These are phyloP conservation scores for Formica aserva DNA, from an alignment of 2,888 invertebrate species.

Conservation along the genomic window DNA sequence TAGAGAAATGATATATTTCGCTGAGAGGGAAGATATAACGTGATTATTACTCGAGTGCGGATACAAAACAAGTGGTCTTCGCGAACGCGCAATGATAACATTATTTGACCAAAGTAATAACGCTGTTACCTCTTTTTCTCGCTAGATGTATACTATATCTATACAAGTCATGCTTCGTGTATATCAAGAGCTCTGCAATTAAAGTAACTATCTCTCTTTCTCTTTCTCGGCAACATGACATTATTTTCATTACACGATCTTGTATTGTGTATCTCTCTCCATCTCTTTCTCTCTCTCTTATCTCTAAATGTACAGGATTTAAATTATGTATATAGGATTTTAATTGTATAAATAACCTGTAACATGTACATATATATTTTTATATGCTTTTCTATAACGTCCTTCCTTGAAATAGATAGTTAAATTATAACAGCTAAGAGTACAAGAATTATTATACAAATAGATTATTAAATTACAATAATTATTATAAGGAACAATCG, in stretches of 20 bases:
- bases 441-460: conserved; percentile 25
- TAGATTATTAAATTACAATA: conserved; percentile 61
- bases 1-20: not conserved
- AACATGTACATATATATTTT: conserved; percentile 65
- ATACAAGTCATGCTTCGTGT: not conserved
- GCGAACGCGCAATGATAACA: conserved; percentile 42
- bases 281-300: not conserved
- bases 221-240: not conserved
- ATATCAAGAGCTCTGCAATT: conserved; percentile 14
- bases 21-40: conserved; percentile 1
- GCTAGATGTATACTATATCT: not conserved
- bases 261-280: not conserved
- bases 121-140: conserved; percentile 9
- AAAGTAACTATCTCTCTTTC: conserved; percentile 24
- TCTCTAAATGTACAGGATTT: not conserved
- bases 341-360: conserved; percentile 64
- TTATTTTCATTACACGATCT: conserved; percentile 22
- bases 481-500: conserved; percentile 67
- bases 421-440: conserved; percentile 39
- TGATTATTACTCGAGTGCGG: conserved; percentile 23
- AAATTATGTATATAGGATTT: conserved; percentile 15
- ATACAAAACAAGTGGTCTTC: conserved; percentile 40
- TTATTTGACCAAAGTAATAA: conserved; percentile 39
- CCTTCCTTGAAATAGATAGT: conserved; percentile 36
- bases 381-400: conserved; percentile 42